Conservation (phyloP, 2,797 vertebrate species). For the Monodelphis domestica region DNA sequence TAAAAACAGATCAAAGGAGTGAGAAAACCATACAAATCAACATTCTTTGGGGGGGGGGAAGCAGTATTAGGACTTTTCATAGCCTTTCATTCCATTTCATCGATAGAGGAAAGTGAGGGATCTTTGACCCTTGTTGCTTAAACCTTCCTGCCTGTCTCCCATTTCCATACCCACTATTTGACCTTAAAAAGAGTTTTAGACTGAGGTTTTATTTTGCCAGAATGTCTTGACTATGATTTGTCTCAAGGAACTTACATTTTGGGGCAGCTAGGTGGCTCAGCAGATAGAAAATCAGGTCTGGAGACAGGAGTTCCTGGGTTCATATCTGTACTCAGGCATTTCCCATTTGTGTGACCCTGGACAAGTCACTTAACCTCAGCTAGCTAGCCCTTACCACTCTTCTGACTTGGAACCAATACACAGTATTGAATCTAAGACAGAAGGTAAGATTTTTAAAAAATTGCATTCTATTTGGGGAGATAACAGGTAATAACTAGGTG, state of each 20-base stretch:
- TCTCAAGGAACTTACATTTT: too few relatives aligned
- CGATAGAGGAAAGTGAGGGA: not conserved
- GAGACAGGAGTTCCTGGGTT: too few relatives aligned
- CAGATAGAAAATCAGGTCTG: too few relatives aligned
- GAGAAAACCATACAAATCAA: not conserved
- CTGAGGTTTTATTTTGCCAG: not conserved
- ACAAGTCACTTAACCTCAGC: too few relatives aligned
- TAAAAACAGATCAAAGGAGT: constrained; percentile 3
- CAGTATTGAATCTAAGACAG: too few relatives aligned
- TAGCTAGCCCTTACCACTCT: too few relatives aligned
- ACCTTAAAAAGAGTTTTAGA: not conserved
- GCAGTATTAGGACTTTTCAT: rapidly evolving
- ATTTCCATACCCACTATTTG: too few relatives aligned
- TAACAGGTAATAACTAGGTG: not conserved
- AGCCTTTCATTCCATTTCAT: not conserved
- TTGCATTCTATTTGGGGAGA: not conserved
- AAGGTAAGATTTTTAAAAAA: too few relatives aligned
- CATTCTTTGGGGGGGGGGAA: not conserved
- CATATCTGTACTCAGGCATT: too few relatives aligned
- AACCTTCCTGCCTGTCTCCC: not conserved
- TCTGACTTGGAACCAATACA: too few relatives aligned
- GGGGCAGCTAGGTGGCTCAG: too few relatives aligned
- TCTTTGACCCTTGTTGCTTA: not conserved
- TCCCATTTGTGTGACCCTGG: too few relatives aligned
- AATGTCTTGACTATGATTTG: not conserved